Base-by-base conservation (phyloP, 2,113 vertebrate species). In the Telmatochromis sp. region DNA sequence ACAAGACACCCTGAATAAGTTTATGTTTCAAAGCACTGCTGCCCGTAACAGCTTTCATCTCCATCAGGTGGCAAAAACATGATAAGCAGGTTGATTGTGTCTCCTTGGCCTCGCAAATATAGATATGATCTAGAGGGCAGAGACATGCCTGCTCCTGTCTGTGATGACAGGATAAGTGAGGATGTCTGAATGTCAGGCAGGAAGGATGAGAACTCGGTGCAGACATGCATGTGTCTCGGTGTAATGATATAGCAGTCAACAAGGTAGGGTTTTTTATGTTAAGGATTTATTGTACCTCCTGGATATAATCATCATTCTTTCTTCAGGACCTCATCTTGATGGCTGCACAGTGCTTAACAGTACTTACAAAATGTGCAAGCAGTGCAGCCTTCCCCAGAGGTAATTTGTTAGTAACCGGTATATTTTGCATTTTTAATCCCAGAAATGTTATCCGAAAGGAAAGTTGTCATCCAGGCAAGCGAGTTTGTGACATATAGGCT, bases 91-190 rank as follows among this genome's bases (percentile, higher is more conserved):
- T 90, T 94, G 80, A 86, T 86, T 68, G 40, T 90, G 86, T 92
- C 83, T 89, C 90, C 87, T 87, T 79, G 82, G 83, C 79, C 63
- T 17, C 14, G 9, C 26, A 75, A 57, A 88, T 73, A 31, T 31
- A 81, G 92, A 92, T 89, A 58, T 51, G 63, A 94, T 94, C 88
- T 90, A 42, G 89, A 88, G 91, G 91, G 88, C 80, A 87, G 89
- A 78, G 87, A 40, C 84, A 26, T 37, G 87, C 28, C 81, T 68
- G 85, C 82, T 81, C 80, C 35, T n/a, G 68, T 58, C 75, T 73
- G 71, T 73, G 92, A 93, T 93, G 92, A 92, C 91, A 91, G 86
- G 84, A 91, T 92, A 91, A 89, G 92, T 89, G 87, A 73, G 85
- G 89, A 81, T 84, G 81, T 89, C 82, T 94, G 80, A 91, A 84